These are phyloP conservation scores for Recurvirostra avosetta DNA, from an alignment of 2,113 vertebrate genomes.

Conservation along the genomic window DNA sequence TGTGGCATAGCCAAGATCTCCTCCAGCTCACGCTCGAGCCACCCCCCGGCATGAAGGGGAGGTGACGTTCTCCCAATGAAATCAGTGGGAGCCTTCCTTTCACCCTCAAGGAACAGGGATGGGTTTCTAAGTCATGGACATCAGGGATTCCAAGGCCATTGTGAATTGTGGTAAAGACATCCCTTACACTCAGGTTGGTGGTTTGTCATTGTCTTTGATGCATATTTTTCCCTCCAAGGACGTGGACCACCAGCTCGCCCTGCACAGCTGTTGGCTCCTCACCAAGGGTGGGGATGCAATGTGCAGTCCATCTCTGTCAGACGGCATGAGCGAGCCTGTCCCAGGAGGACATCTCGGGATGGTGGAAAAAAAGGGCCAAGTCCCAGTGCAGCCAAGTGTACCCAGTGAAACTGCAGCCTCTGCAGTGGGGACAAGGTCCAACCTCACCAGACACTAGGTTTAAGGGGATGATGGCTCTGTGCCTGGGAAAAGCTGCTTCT, in stretches of 20 bases:
- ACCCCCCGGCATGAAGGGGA: background rate
- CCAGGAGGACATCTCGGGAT: background rate
- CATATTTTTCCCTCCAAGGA: background rate
- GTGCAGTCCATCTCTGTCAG: background rate
- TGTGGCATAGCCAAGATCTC: background rate
- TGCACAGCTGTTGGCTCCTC: background rate
- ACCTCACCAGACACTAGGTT: background rate
- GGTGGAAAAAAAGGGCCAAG: background rate
- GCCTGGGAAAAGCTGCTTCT: background rate
- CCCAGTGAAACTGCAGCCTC: background rate
- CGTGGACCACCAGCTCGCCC: background rate
- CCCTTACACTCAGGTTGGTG: background rate
- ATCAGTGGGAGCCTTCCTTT: background rate
- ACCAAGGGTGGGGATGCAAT: background rate
- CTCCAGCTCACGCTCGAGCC: background rate
- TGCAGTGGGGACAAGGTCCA: background rate
- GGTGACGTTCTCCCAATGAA: background rate
- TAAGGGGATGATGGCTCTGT: background rate
- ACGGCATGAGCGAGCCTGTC: background rate
- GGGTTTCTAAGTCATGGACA: accelerated
- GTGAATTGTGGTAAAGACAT: background rate
- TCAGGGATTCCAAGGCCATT: background rate
- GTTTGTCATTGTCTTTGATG: background rate
- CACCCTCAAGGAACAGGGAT: background rate
- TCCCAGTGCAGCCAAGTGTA: background rate